Base-by-base conservation (phyloP, 2,888 invertebrate genomes). In the Thumatha senex region DNA sequence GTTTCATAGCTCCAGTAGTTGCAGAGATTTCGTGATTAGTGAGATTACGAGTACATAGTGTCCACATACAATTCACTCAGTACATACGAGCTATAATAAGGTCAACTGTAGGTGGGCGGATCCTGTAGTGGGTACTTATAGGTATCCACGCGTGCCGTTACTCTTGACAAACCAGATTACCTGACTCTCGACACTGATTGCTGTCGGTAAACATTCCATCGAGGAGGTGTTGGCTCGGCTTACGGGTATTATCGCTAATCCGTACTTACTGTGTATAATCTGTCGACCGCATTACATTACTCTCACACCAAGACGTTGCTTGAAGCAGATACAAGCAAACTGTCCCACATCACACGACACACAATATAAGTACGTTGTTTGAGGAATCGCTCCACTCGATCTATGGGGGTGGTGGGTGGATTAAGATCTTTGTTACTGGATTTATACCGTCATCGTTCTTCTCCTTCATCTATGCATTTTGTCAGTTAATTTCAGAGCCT, bases 131-230 rank as follows among this genome's bases (percentile, higher is more conserved):
- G 3, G 3, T 24, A n/a, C n/a, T n/a, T n/a, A n/a, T n/a, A 24
- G 18, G 24, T 29, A 34, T 35, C 35, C 35, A 11, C n/a, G 10
- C 13, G 24, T 13, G 35, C 44, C 35, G 44, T 44, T 44, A 44
- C 24, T 35, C 11, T 44, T 7, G 13, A 8, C 44, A 44, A 44
- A 44, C 35, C 12, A 44, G 44, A 35, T 44, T 29, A 44, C 13
- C 13, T 15, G 43, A 7, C 33, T 13, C 24, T 35, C 9, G 0
- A 24, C 18, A 10, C n/a, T 18, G 15, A 12, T 31, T 15, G 9
- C n/a, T n/a, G 15, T 13, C 14, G 42, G 15, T 9, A 33, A 15
- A 33, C 42, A 33, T 13, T 31, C 18, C 34, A 5, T 4, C n/a
- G 12, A 0, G 31, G 42, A 34, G 18, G 18, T 5, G 8, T 1